phyloP scores from a whole-genome alignment of 2,113 vertebrate species.

The Lontra canadensis region DNA sequence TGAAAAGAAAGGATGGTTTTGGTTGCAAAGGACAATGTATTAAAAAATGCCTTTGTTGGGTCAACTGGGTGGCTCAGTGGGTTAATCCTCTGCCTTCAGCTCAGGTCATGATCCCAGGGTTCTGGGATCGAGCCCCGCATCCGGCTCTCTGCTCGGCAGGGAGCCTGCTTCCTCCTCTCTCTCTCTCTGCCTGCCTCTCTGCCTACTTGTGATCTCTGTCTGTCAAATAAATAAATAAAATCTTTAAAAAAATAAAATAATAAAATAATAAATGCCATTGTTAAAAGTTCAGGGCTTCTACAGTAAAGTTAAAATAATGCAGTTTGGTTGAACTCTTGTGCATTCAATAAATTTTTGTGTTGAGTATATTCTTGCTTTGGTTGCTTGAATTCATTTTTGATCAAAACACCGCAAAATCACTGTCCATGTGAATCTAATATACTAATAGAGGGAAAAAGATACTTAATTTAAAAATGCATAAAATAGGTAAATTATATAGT shows the following conservation, averaged over 20 bases:
- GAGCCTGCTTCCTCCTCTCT: too few relatives aligned
- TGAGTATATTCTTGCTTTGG: neutral
- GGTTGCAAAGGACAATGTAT: neutral
- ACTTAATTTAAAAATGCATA: neutral
- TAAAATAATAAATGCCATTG: too few relatives aligned
- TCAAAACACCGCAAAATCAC: neutral
- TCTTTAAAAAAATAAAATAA: too few relatives aligned
- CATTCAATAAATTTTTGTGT: neutral
- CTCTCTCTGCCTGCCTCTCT: too few relatives aligned
- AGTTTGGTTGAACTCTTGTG: neutral
- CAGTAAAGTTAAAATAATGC: neutral
- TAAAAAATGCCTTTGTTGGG: neutral
- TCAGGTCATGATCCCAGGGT: too few relatives aligned
- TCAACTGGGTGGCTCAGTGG: too few relatives aligned
- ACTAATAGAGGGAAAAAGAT: neutral
- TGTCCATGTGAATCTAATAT: neutral
- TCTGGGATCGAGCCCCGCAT: too few relatives aligned
- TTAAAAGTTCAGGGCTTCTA: neutral
- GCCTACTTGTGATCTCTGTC: too few relatives aligned
- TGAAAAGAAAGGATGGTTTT: neutral
- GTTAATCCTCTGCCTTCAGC: too few relatives aligned
- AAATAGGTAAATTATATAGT: neutral
- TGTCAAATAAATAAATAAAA: too few relatives aligned
- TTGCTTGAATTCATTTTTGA: neutral
- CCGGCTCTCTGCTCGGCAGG: too few relatives aligned